phyloP scores from a whole-genome alignment of 2,113 vertebrate species.

The Chrysemys picta region DNA sequence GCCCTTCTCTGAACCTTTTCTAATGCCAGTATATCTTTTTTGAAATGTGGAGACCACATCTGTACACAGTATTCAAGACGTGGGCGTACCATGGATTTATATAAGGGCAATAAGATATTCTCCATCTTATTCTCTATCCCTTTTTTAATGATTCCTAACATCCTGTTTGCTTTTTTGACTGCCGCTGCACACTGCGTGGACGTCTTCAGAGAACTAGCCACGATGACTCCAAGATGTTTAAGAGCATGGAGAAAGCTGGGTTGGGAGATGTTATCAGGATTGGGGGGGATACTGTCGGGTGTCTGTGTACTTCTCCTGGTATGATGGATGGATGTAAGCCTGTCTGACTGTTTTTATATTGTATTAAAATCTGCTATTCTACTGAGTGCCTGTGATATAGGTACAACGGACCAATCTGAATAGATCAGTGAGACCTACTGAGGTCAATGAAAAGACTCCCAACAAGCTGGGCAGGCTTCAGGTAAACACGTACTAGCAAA shows the following conservation, averaged over 20 bases:
- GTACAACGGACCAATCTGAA: constrained; percentile 53
- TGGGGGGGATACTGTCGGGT: neutral
- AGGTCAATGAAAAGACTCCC: constrained; percentile 41
- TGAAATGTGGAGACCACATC: no score
- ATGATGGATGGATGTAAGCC: constrained; percentile 65
- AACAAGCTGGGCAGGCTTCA: constrained; percentile 53
- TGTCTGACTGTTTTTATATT: constrained; percentile 69
- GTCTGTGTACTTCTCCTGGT: constrained; percentile 33
- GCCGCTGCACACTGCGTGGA: no score
- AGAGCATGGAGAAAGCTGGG: neutral
- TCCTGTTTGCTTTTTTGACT: no score
- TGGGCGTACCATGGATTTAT: no score
- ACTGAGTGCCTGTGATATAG: constrained; percentile 12
- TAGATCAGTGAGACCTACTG: constrained; percentile 58
- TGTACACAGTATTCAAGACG: no score
- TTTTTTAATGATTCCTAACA: no score
- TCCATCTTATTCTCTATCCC: no score
- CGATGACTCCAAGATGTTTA: neutral
- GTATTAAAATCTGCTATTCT: constrained; percentile 68
- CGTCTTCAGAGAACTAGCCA: no score
- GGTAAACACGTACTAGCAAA: constrained; percentile 67
- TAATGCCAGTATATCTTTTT: no score
- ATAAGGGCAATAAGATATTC: no score
- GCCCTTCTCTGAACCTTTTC: no score
- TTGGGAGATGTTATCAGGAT: neutral